Evolutionary conservation across 2,113 vertebrate species (phyloP).

Genomic region (Sinocyclocheilus anophthalmus): DNA sequence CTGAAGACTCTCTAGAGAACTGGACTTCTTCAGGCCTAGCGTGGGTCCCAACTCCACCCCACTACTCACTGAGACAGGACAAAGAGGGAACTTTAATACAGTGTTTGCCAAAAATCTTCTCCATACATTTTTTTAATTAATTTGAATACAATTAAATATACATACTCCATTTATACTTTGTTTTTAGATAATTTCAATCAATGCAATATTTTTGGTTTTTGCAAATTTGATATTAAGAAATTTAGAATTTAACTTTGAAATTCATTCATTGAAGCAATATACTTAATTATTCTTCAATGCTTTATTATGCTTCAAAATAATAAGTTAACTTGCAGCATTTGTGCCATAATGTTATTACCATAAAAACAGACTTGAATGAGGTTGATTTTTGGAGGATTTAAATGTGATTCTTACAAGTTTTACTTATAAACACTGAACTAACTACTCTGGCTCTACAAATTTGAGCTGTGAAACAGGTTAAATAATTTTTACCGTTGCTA

Average conservation of each 20-base stretch:
- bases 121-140: neutral
- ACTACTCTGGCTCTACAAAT: neutral
- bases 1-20: slow-evolving; percentile 96
- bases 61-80: slow-evolving; percentile 66
- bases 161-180: neutral
- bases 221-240: neutral
- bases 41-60: slow-evolving; percentile 88
- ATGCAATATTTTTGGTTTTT: neutral
- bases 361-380: neutral
- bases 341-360: neutral
- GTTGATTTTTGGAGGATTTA: too few species aligned
- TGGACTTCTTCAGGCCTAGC: slow-evolving; percentile 97
- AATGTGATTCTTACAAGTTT: too few species aligned
- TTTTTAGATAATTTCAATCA: neutral
- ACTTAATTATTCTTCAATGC: neutral
- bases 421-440: neutral
- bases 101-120: neutral
- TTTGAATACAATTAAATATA: neutral
- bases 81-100: neutral
- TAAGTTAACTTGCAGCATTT: neutral
- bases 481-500: neutral
- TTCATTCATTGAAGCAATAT: neutral
- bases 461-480: neutral
- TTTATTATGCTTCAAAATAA: too few species aligned
- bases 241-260: neutral